These are phyloP conservation scores for Planiliza haematocheilus DNA, from an alignment of 2,113 vertebrate genomes.

Conservation along the genomic window DNA sequence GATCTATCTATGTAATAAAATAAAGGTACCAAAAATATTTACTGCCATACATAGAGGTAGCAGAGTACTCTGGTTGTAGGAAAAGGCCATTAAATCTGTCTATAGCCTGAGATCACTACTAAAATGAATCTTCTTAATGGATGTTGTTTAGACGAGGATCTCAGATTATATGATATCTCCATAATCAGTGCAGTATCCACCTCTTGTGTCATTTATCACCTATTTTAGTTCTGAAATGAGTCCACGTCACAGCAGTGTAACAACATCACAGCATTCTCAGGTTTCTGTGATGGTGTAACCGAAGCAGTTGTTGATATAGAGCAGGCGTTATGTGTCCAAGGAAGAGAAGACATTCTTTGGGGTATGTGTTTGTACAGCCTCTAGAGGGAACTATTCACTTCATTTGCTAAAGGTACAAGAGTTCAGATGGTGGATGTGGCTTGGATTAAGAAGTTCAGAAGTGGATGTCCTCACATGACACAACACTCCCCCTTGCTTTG, in stretches of 20 bases:
- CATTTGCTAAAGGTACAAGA: background rate
- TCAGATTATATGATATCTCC: no score
- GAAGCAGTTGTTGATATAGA: slow-evolving; percentile 25
- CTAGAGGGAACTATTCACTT: slow-evolving; percentile 22
- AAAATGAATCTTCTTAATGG: no score
- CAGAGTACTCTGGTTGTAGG: background rate
- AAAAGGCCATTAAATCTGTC: background rate
- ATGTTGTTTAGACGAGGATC: no score
- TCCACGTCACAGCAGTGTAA: background rate
- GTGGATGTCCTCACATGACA: no score
- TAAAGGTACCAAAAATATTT: no score
- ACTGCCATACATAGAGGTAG: no score
- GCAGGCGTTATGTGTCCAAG: background rate
- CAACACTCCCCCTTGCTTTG: background rate
- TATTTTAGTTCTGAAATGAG: background rate
- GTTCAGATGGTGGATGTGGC: no score
- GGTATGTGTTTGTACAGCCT: background rate
- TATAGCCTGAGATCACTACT: no score
- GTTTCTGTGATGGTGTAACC: slow-evolving; percentile 23
- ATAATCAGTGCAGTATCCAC: slow-evolving; percentile 2
- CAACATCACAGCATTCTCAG: slow-evolving; percentile 6
- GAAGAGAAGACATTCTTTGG: background rate
- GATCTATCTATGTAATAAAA: no score
- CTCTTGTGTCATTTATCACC: background rate
- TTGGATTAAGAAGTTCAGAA: no score